phyloP scores from a whole-genome alignment of 2,113 vertebrate genomes.

The Thamnophis sirtalis region DNA sequence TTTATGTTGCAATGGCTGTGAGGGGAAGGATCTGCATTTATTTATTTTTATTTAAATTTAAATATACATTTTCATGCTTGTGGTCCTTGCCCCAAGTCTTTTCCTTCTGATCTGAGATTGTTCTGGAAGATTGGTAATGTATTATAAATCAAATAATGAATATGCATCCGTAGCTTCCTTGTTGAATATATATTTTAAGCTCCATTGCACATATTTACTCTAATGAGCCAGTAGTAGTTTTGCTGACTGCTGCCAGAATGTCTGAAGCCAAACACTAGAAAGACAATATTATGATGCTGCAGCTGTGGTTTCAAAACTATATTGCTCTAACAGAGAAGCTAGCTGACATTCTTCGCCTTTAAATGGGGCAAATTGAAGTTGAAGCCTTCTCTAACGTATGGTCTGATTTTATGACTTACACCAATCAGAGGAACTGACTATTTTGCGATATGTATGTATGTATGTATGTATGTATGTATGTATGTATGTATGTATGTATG shows the following conservation, averaged over 20 bases:
- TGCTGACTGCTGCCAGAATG: not conserved
- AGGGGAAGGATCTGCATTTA: not conserved
- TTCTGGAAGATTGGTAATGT: not conserved
- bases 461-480: no score
- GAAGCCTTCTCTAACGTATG: not conserved
- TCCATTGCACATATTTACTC: not conserved
- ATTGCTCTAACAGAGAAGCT: not conserved
- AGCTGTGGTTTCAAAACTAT: not conserved
- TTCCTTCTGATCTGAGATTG: not conserved
- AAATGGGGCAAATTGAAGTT: not conserved
- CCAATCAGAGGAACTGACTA: not conserved
- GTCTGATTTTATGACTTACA: not conserved
- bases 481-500: no score
- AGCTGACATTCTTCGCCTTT: not conserved
- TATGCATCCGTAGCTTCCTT: not conserved
- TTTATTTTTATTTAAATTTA: not conserved
- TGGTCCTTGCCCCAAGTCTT: not conserved
- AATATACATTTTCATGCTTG: not conserved
- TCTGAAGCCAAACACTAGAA: not conserved
- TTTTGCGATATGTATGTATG: not conserved
- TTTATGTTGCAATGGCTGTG: not conserved
- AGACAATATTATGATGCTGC: not conserved
- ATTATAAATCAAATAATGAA: not conserved
- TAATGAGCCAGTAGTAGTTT: not conserved
- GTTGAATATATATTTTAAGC: not conserved